phyloP scores from a whole-genome alignment of 2,888 invertebrate genomes.

The Caenorhabditis sp. region DNA sequence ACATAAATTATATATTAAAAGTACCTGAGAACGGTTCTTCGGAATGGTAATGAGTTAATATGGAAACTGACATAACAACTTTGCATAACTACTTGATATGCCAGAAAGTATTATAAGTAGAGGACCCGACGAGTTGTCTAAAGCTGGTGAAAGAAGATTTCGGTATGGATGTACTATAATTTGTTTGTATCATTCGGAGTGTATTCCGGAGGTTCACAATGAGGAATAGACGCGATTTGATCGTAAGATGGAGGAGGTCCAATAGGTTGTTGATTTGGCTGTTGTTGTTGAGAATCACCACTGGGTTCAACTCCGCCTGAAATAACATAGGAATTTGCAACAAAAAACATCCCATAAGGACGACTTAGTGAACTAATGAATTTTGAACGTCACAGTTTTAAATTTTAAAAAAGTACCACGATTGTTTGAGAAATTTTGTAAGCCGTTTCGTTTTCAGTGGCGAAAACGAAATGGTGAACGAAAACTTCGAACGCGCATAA shows the following conservation, averaged over 20 bases:
- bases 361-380: too few species aligned
- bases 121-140: not conserved
- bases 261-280: conserved; percentile 12
- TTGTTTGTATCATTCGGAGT: conserved; percentile 11
- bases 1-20: not conserved
- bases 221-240: conserved; percentile 46
- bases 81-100: not conserved
- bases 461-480: too few species aligned
- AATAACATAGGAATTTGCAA: conserved; percentile 5
- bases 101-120: not conserved
- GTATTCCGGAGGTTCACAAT: conserved; percentile 43
- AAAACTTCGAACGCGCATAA: too few species aligned
- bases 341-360: too few species aligned
- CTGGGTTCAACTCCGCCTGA: conserved; percentile 47
- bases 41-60: not conserved
- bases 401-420: too few species aligned
- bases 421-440: too few species aligned
- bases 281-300: not conserved
- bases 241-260: conserved; percentile 63
- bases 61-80: not conserved
- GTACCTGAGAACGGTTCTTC: conserved; percentile 3
- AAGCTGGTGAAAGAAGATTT: not conserved
- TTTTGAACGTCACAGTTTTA: too few species aligned
- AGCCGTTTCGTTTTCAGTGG: too few species aligned
- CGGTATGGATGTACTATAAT: not conserved